Conservation (phyloP, 1,140 invertebrate genomes). For the Coelopa frigida region DNA sequence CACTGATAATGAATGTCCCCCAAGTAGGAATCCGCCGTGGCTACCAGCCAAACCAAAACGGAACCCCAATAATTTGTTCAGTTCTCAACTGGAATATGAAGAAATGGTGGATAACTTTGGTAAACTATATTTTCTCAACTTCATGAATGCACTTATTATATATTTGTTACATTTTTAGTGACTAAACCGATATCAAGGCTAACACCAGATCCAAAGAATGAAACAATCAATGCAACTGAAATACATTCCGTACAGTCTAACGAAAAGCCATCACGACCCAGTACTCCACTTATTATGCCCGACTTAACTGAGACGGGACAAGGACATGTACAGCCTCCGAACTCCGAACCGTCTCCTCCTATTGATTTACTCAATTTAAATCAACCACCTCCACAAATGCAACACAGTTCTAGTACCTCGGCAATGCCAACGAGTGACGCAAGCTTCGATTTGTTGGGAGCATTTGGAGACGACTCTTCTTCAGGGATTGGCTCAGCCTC, state of each 20-base stretch:
- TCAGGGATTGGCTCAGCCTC: constrained; percentile 33
- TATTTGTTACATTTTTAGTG: constrained; percentile 20
- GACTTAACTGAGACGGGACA: constrained; percentile 37
- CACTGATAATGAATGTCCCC: constrained; percentile 58
- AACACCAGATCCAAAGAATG: too few species aligned
- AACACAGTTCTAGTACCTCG: constrained; percentile 24
- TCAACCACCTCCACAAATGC: constrained; percentile 24
- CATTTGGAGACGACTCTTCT: constrained; percentile 46
- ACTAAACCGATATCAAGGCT: constrained; percentile 31
- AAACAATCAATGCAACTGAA: too few species aligned
- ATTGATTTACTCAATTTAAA: constrained; percentile 51
- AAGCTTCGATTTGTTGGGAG: constrained; percentile 57
- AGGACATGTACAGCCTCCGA: constrained; percentile 16
- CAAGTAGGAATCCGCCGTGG: constrained; percentile 66
- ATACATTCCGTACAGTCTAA: too few species aligned
- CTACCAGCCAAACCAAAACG: constrained; percentile 53
- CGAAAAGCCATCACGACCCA: constrained; percentile 18
- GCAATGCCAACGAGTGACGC: constrained; percentile 46
- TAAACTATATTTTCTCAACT: constrained; percentile 16
- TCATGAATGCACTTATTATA: not conserved
- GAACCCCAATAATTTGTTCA: constrained; percentile 62
- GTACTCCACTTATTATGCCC: constrained; percentile 31
- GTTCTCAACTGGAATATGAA: constrained; percentile 72
- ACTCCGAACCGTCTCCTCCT: constrained; percentile 35
- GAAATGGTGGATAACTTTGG: constrained; percentile 75